Evolutionary conservation across 2,113 vertebrate genomes (phyloP).

Genomic region (Mus pahari): DNA sequence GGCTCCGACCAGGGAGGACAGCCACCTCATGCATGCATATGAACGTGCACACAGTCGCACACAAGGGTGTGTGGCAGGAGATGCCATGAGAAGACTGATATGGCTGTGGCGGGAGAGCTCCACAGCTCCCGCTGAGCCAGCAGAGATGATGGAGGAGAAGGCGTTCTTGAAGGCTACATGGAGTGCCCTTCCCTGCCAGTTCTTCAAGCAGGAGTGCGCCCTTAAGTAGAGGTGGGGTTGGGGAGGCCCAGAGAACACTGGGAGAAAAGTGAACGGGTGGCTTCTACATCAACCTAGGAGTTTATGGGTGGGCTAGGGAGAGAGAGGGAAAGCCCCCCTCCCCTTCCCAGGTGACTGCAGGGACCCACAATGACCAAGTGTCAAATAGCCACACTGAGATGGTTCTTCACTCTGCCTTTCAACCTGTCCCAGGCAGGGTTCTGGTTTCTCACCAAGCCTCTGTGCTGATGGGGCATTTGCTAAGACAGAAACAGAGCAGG

Average conservation of each 20-base stretch:
- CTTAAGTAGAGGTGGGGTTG: background rate
- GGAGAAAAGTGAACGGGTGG: background rate
- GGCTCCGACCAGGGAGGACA: background rate
- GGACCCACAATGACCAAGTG: background rate
- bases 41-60: accelerated
- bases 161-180: background rate
- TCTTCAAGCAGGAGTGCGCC: background rate
- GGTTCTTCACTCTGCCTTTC: background rate
- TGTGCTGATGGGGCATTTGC: background rate
- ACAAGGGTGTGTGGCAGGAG: accelerated
- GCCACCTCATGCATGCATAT: accelerated
- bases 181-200: background rate
- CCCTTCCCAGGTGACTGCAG: background rate
- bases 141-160: background rate
- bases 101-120: background rate
- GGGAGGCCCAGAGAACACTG: background rate
- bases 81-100: background rate
- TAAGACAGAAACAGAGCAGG: background rate
- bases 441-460: accelerated
- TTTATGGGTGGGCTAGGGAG: background rate
- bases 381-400: background rate
- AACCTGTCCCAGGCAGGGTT: background rate
- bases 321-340: background rate
- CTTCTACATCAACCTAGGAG: background rate
- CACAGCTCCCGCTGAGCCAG: background rate